Conservation (phyloP, 2,113 vertebrate species). For the Bubo bubo region DNA sequence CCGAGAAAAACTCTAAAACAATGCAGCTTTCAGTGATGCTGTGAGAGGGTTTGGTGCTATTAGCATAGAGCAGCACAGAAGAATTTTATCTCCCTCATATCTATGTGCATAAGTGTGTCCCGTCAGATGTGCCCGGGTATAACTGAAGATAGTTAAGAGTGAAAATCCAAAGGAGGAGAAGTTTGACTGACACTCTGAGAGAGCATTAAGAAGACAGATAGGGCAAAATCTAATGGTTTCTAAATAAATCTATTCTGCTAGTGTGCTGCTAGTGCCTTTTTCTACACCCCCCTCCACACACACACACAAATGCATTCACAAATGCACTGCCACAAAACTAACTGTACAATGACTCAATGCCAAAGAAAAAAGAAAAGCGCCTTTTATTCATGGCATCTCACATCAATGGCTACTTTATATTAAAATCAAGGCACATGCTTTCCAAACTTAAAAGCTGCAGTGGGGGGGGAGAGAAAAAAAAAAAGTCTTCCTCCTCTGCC, state of each 20-base stretch:
- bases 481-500: not conserved
- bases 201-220: not conserved
- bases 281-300: not conserved
- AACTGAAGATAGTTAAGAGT: not conserved
- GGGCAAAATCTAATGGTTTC: not conserved
- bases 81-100: not conserved
- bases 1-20: not conserved
- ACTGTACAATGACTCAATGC: constrained; percentile 34
- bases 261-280: not conserved
- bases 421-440: constrained; percentile 56
- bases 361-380: constrained; percentile 41
- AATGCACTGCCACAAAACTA: constrained; percentile 2
- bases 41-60: not conserved
- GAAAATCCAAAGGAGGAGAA: not conserved
- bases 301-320: not conserved
- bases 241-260: not conserved
- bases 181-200: not conserved
- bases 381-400: constrained; percentile 27
- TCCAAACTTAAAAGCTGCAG: constrained; percentile 42
- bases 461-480: not conserved
- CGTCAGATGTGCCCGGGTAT: accelerated
- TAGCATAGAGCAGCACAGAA: not conserved
- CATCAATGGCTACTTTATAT: constrained; percentile 65
- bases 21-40: not conserved
- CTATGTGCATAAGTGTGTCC: not conserved